A percentile compares a stretch with the other conserved stretches of the same genome.
phyloP scores from a whole-genome alignment of 2,888 invertebrate species.

The Dicranocentrus wangi region DNA sequence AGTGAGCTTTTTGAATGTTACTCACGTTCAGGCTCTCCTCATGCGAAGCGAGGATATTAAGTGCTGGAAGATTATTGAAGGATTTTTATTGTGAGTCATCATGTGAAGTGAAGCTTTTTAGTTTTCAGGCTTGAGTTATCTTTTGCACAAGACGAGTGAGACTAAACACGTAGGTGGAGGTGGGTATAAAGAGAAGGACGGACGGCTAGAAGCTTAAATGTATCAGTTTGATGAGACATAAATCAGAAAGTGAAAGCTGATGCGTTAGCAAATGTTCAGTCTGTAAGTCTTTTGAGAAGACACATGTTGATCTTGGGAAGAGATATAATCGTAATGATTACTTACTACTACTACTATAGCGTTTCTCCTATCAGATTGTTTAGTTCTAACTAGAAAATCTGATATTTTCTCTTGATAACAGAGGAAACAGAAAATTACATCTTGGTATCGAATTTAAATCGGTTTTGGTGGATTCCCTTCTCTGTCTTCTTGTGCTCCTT shows the following conservation, averaged over 20 bases:
- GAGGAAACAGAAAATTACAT: not conserved
- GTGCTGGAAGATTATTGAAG: too few relatives aligned
- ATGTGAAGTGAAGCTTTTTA: too few relatives aligned
- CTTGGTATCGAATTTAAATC: not conserved
- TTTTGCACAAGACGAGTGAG: too few relatives aligned
- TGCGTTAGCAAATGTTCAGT: not conserved
- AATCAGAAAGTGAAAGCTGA: constrained; percentile 38
- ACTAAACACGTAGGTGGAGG: constrained; percentile 9
- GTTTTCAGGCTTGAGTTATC: too few relatives aligned
- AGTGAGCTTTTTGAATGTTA: too few relatives aligned
- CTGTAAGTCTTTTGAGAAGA: constrained; percentile 1
- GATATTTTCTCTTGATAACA: constrained; percentile 3
- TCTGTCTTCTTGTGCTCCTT: not conserved
- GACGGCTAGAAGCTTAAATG: too few relatives aligned
- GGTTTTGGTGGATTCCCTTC: not conserved
- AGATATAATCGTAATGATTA: constrained; percentile 6
- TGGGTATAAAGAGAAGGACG: too few relatives aligned
- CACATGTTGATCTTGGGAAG: constrained; percentile 32
- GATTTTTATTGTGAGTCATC: too few relatives aligned
- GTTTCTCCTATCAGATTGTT: not conserved
- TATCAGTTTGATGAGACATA: constrained; percentile 16
- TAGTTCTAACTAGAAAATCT: not conserved
- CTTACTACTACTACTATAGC: not conserved
- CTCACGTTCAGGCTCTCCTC: too few relatives aligned
- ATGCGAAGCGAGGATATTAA: too few relatives aligned